Base-by-base conservation (phyloP, 2,888 invertebrate species). In the Mycalesis mineus region DNA sequence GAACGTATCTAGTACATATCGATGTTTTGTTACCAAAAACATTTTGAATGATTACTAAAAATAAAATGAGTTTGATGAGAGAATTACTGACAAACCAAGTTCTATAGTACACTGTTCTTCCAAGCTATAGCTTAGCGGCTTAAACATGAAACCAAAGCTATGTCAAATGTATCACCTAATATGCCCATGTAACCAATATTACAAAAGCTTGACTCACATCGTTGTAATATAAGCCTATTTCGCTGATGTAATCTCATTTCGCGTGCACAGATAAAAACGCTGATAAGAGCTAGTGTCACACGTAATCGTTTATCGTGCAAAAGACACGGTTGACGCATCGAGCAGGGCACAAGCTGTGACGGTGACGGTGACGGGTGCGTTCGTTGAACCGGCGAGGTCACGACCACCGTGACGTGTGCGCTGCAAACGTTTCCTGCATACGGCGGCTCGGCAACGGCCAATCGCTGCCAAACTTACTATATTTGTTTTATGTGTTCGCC, bases 381-480 rank as follows among this genome's bases (percentile, higher is more conserved):
- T 82, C 88, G 83, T 88, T 89, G 88, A 88, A 86, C 88, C 80
- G 77, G 62, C 80, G 88, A 85, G 88, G 87, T 88, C 88, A 88
- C 83, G 86, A 87, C 81, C 87, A 84, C 66, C 73, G 76, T 84
- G 83, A 82, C 82, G 83, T 78, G 79, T 73, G 71, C 73, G 70
- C 73, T 74, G 73, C 73, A 68, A 76, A 75, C 73, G 73, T 76
- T 74, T 72, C 72, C 73, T 74, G 72, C 72, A 70, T 58, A 53
- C 61, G 64, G 57, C 65, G 44, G 37, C 11, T 15, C 47, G 45
- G 15, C 47, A 14, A 11, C 33, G 33, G 15, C 39, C 11, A 40
- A 58, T n/a, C 50, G 47, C 48, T 55, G 52, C 54, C 57, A 57
- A 61, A 44, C 41, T 57, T 48, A 29, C 14, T 55, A 60, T 58